Evolutionary conservation across 2,888 invertebrate genomes (phyloP), one percentile per base, ranked within the genome.

Genomic region (Arge pagana): DNA sequence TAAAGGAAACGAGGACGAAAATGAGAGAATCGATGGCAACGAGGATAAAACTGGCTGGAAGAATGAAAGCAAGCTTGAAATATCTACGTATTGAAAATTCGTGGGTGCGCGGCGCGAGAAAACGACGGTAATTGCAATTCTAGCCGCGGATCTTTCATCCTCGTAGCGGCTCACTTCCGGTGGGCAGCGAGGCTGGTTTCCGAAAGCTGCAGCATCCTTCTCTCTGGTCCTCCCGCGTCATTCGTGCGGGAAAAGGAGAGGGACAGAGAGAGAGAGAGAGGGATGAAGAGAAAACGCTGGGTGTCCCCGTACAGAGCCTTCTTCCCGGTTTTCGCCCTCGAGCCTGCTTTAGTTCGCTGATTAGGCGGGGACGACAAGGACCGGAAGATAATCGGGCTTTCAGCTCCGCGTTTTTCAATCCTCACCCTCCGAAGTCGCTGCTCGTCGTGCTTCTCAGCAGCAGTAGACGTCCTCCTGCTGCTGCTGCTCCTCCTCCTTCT

Each of bases 281-380:
- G 16, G 18, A 35, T 5, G 21, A 21, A 15, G 16, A 13, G 18
- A 4, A 18, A 26, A 40, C 16, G 10, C 45, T 26, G 11, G 24
- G 40, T 19, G 36, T 50, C 21, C 50, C 24, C 33, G 40, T 24
- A 30, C 31, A n/a, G 40, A 16, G 42, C 21, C 39, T 18, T 24
- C 48, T 28, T 48, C 54, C 16, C 51, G 53, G 45, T 56, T 56
- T 42, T 50, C 43, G 58, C 61, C 58, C 63, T 63, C 60, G 66
- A 30, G 68, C 67, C 60, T 60, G 62, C 63, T 68, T 70, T 70
- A 71, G 71, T 71, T 70, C 67, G 65, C 70, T 72, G 72, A 72
- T 71, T 71, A 71, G 70, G 66, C 66, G 64, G 64, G 58, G 61
- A 62, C 63, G 64, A 66, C 68, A 65, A 70, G 66, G 63, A 70